A percentile compares a stretch with the other conserved stretches of the same genome.
phyloP scores from a whole-genome alignment of 1,140 invertebrate species.

The fruit fly (Drosophila melanogaster) region Release_6_plus_ISO1_MT NT_033779.5:11290501-11291000 shows the following conservation, averaged over 20 bases:
- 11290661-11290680: constrained; percentile 9
- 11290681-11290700: constrained; percentile 34
- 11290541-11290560: background rate
- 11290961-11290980: constrained; percentile 65
- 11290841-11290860: constrained; percentile 69
- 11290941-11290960: constrained; percentile 37
- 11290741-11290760: constrained; percentile 73
- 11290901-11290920: constrained; percentile 30
- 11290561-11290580: background rate
- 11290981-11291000: constrained; percentile 57
- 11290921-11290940: constrained; percentile 11
- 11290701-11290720: constrained; percentile 15
- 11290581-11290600: background rate
- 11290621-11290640: background rate
- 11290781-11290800: constrained; percentile 58
- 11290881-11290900: constrained; percentile 81
- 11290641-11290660: constrained; percentile 2
- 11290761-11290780: constrained; percentile 57
- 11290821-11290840: constrained; percentile 49
- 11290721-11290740: constrained; percentile 67
- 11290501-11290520: background rate
- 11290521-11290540: background rate
- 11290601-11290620: constrained; percentile 5
- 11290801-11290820: constrained; percentile 29
- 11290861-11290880: constrained; percentile 29